These are phyloP conservation scores for Litoditis marina DNA, from an alignment of 2,888 invertebrate genomes.

Conservation along the genomic window DNA sequence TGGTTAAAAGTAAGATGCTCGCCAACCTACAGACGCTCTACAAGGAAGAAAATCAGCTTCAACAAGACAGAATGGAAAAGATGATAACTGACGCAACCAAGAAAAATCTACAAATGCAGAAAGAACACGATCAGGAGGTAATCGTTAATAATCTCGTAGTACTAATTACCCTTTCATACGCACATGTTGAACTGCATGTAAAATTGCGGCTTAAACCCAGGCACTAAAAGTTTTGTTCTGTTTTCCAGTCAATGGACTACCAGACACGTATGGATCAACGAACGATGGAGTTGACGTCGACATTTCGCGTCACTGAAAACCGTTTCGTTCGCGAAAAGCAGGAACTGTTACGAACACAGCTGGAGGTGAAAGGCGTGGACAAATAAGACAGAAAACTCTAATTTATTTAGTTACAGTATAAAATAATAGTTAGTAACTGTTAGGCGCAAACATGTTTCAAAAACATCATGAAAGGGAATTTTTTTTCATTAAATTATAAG, in stretches of 20 bases:
- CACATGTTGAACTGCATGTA: not conserved
- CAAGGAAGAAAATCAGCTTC: slow-evolving; percentile 25
- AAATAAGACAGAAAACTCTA: no score
- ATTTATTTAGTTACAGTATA: no score
- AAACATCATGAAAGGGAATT: no score
- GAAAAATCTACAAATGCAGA: slow-evolving; percentile 26
- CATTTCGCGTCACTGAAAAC: no score
- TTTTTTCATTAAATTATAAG: no score
- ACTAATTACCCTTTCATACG: not conserved
- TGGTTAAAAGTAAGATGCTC: slow-evolving; percentile 26
- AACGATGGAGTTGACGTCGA: not conserved
- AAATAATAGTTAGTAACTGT: no score
- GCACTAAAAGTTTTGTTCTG: not conserved
- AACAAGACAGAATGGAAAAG: slow-evolving; percentile 26
- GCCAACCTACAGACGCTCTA: slow-evolving; percentile 32
- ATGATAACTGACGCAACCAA: slow-evolving; percentile 34
- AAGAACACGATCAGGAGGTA: slow-evolving; percentile 27
- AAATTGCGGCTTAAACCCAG: not conserved
- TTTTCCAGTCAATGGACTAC: slow-evolving; percentile 1
- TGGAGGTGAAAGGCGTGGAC: no score
- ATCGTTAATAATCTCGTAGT: not conserved
- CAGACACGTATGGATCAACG: not conserved
- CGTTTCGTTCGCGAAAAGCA: no score
- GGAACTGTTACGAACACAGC: no score
- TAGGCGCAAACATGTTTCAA: no score